Conservation (phyloP, 2,797 vertebrate genomes). For the Amblyraja radiata region DNA sequence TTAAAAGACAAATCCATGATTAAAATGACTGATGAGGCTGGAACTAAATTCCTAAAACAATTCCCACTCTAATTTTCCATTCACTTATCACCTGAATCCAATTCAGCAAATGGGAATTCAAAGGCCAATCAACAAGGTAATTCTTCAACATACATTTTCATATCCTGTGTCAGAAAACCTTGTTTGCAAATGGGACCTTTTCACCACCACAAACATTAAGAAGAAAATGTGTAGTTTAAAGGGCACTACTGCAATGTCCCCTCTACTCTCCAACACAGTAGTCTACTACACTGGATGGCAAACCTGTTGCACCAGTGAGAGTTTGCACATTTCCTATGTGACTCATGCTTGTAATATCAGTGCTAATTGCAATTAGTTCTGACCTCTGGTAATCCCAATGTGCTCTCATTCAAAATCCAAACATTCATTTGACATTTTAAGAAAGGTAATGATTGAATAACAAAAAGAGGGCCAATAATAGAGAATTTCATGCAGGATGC, state of each 20-base stretch:
- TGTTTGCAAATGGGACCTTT: not conserved
- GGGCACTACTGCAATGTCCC: not conserved
- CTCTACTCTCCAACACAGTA: not conserved
- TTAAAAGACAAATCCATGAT: not conserved
- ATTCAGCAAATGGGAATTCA: not conserved
- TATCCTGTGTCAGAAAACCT: not conserved
- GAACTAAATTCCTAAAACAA: not conserved
- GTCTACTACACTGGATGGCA: not conserved
- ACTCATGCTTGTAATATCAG: not conserved
- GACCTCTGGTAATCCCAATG: not conserved
- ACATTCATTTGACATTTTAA: not conserved
- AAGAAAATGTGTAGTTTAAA: not conserved
- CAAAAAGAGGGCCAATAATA: not conserved
- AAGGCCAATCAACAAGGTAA: not conserved
- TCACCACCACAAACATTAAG: not conserved
- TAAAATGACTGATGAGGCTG: not conserved
- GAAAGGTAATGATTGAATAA: too few relatives aligned
- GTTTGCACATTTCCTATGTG: not conserved
- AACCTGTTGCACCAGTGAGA: not conserved
- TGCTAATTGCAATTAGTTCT: not conserved
- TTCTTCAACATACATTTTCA: not conserved
- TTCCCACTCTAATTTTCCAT: not conserved
- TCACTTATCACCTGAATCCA: not conserved
- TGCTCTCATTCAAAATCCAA: not conserved
- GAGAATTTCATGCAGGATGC: not conserved